Evolutionary conservation across 1,140 invertebrate genomes (phyloP), one percentile per base, ranked within the genome.

Genomic region (Pseudomyrmex cubaensis): DNA sequence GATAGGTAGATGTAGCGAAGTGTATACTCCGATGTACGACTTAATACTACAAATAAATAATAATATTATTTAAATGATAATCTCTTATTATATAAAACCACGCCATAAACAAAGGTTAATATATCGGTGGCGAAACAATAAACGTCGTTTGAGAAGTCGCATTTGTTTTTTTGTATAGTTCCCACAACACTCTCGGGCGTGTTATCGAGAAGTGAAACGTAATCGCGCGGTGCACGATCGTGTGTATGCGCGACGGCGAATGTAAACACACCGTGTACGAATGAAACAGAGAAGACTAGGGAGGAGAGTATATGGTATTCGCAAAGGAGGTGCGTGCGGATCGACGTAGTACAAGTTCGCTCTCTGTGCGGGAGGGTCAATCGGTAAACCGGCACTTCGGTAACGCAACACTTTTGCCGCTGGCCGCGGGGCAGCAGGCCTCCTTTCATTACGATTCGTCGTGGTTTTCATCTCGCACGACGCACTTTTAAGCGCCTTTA

Each of bases 381-480:
- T 91, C 75, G 91, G 88, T 90, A 90, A 87, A 80, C 63, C 82
- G 73, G 57, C 87, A 84, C 80, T 76, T 74, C 77, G 82, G 82
- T 78, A 88, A 87, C 54, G 82, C 66, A 87, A 88, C 70, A 77
- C 84, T 84, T 73, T 48, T 66, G 82, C 64, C 50, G 67, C 35
- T 54, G 74, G 59, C 86, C 83, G 61, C 56, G 54, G 78, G 87
- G 69, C 88, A 86, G 82, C 83, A 72, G 84, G 57, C 74, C 85
- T 83, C 89, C 87, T 89, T 91, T 91, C 89, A 86, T 91, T 84
- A 86, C 88, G 76, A 92, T 92, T 92, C 89, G 90, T 88, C 82
- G 85, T 61, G 89, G 76, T 87, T 90, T 90, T 91, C 89, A 89
- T 91, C 89, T 89, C 62, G 83, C 69, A 61, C 66, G 82, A 83